These are phyloP conservation scores for Heliconius hewitsoni DNA, from an alignment of 1,140 invertebrate species.

Conservation along the genomic window DNA sequence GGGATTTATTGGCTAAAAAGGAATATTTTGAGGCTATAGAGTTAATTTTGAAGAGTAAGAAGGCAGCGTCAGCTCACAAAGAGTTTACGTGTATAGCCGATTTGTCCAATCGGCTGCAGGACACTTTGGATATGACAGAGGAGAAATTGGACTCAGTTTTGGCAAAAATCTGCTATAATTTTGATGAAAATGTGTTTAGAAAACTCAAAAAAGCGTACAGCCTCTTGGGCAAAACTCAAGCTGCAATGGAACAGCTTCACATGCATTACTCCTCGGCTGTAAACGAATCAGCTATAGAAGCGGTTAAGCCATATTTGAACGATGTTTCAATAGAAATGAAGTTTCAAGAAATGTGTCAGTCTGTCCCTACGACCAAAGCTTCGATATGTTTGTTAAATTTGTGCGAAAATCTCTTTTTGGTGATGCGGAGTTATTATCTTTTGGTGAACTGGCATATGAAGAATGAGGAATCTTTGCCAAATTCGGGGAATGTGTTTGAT, in stretches of 20 bases:
- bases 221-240: constrained; percentile 92
- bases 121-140: constrained; percentile 95
- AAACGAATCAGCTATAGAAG: constrained; percentile 92
- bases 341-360: constrained; percentile 89
- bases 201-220: constrained; percentile 93
- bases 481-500: constrained; percentile 75
- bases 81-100: constrained; percentile 94
- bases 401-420: constrained; percentile 91
- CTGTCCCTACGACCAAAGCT: constrained; percentile 88
- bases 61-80: constrained; percentile 89
- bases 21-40: constrained; percentile 95
- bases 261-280: constrained; percentile 98
- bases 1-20: constrained; percentile 90
- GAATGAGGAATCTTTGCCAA: constrained; percentile 72
- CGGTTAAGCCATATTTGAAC: constrained; percentile 88
- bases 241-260: constrained; percentile 95
- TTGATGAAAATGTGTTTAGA: constrained; percentile 87
- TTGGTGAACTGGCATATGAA: constrained; percentile 90
- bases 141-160: constrained; percentile 94
- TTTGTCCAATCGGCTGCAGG: constrained; percentile 92
- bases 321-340: constrained; percentile 86
- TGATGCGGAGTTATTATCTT: constrained; percentile 91
- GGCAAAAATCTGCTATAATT: constrained; percentile 87
- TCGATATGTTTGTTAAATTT: constrained; percentile 90
- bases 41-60: constrained; percentile 93